A percentile compares a stretch with the other conserved stretches of the same genome.
Evolutionary conservation across 2,113 vertebrate genomes (phyloP).

Genomic region (Actenoides lindsayi): DNA sequence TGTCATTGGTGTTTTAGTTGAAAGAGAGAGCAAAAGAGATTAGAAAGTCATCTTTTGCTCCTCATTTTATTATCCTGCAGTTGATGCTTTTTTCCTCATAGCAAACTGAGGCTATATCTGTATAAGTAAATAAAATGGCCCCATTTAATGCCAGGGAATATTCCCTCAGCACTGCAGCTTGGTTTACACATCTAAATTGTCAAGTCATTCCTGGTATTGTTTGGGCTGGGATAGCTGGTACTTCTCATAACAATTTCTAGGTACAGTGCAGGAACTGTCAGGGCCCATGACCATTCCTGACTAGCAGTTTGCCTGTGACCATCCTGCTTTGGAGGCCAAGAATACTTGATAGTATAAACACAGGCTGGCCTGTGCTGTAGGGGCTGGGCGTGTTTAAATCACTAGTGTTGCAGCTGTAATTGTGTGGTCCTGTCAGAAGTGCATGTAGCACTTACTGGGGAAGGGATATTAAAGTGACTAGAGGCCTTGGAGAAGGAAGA

Average conservation of each 20-base stretch:
- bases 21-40: neutral
- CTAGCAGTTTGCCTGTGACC: neutral
- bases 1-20: neutral
- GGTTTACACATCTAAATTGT: neutral
- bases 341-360: neutral
- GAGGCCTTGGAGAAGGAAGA: neutral
- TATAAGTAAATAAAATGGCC: neutral
- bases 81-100: neutral
- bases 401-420: neutral
- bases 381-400: neutral
- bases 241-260: neutral
- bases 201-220: neutral
- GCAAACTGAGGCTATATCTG: neutral
- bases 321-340: neutral
- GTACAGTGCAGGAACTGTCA: neutral
- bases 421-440: neutral
- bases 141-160: too few species aligned
- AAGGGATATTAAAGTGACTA: neutral
- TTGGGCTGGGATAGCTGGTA: neutral
- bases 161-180: neutral
- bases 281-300: neutral
- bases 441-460: neutral
- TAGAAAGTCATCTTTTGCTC: neutral
- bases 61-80: neutral
- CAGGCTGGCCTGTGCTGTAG: fast-evolving